A percentile compares a stretch with the other conserved stretches of the same genome.
phyloP scores from a whole-genome alignment of 92 coral and sea anemone species.

The Metridium senile region DNA sequence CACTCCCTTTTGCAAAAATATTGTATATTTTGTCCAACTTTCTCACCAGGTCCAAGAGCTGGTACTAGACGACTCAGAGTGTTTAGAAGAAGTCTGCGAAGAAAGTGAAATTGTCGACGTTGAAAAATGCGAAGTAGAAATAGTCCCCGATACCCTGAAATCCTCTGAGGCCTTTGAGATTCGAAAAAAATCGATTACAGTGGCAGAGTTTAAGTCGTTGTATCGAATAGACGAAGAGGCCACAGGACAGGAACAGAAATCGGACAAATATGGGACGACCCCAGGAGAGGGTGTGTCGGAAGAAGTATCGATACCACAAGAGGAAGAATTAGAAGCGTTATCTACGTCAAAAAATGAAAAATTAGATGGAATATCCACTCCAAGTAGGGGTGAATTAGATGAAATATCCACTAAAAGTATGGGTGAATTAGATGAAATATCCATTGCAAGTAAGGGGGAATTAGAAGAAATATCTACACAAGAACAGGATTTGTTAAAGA shows the following conservation, averaged over 20 bases:
- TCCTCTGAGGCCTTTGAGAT: slow-evolving; percentile 16
- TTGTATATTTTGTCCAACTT: not conserved
- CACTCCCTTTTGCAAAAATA: no score
- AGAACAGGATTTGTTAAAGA: not conserved
- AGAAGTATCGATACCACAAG: not conserved
- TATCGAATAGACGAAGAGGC: slow-evolving; percentile 12
- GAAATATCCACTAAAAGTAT: not conserved
- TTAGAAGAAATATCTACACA: not conserved
- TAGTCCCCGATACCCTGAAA: slow-evolving; percentile 9
- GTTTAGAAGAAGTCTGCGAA: slow-evolving; percentile 52
- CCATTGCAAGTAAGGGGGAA: not conserved
- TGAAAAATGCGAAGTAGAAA: slow-evolving; percentile 36
- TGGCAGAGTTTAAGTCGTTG: slow-evolving; percentile 34
- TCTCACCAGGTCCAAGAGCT: slow-evolving; percentile 14
- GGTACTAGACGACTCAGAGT: slow-evolving; percentile 19
- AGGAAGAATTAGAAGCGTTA: not conserved
- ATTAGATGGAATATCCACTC: not conserved
- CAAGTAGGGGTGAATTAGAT: not conserved
- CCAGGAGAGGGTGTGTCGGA: not conserved
- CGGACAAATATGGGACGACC: no score
- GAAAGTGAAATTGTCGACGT: slow-evolving; percentile 40
- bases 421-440: not conserved
- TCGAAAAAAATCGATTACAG: slow-evolving; percentile 35
- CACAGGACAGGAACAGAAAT: not conserved
- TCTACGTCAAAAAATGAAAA: not conserved